These are phyloP conservation scores for Macropus fuliginosus DNA, from an alignment of 2,797 vertebrate genomes.

Conservation along the genomic window DNA sequence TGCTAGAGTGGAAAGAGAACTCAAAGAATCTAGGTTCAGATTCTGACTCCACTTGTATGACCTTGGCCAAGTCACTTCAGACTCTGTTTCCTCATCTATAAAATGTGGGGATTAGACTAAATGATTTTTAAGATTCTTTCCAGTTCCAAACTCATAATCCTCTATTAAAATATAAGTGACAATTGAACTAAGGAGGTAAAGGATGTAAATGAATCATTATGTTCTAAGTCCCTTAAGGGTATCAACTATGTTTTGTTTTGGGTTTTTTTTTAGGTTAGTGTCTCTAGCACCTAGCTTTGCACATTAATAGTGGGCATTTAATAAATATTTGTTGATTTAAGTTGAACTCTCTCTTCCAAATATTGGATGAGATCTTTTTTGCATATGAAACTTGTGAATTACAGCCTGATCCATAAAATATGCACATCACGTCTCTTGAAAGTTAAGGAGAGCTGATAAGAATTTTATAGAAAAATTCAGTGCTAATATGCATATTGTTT, in stretches of 20 bases:
- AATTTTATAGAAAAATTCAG: constrained; percentile 71
- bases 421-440: constrained; percentile 37
- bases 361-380: constrained; percentile 2
- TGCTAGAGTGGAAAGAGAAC: not conserved
- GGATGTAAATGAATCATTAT: not conserved
- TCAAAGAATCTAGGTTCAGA: not conserved
- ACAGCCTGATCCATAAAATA: constrained; percentile 19
- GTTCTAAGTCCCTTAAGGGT: not conserved
- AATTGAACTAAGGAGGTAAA: not conserved
- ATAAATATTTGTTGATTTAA: not conserved
- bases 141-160: not conserved
- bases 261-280: not conserved
- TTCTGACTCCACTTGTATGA: not conserved
- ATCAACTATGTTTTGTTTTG: not conserved
- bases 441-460: constrained; percentile 58
- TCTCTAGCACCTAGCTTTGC: not conserved
- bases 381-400: constrained; percentile 3
- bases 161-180: not conserved
- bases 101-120: not conserved
- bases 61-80: not conserved
- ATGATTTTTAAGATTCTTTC: not conserved
- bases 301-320: not conserved
- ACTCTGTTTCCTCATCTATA: not conserved
- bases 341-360: not conserved
- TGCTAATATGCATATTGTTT: constrained; percentile 74